Evolutionary conservation across 92 coral and sea anemone species (phyloP).

Genomic region (Phenganax stokvisi): DNA sequence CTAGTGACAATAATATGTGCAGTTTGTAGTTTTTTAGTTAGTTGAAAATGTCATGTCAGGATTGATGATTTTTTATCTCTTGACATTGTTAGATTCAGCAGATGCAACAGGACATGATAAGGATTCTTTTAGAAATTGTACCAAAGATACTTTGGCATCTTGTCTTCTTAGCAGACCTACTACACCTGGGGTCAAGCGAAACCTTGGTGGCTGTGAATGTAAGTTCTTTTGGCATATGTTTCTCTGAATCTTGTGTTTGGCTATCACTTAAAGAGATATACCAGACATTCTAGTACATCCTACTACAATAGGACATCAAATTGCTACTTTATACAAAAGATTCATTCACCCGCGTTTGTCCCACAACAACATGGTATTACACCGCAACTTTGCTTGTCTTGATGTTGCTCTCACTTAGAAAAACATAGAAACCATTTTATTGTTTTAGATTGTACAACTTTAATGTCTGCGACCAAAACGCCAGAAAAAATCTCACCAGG

Average conservation of each 20-base stretch:
- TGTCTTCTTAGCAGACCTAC: background rate
- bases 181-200: background rate
- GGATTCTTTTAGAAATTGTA: background rate
- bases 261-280: background rate
- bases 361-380: too few relatives aligned
- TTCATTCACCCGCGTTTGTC: too few relatives aligned
- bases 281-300: too few relatives aligned
- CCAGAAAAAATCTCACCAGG: background rate
- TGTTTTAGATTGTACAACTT: background rate
- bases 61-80: too few relatives aligned
- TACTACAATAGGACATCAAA: too few relatives aligned
- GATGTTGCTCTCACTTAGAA: background rate
- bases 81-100: too few relatives aligned
- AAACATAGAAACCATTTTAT: background rate
- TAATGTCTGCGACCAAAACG: background rate
- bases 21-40: too few relatives aligned
- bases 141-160: background rate
- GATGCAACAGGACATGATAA: background rate
- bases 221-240: background rate
- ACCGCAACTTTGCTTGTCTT: background rate
- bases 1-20: too few relatives aligned
- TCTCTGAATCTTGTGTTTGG: background rate
- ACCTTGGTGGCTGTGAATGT: background rate
- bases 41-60: too few relatives aligned
- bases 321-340: too few relatives aligned